Percentiles rank a stretch among this genome's conserved stretches.
These are phyloP conservation scores for Subacronicta megacephala DNA, from an alignment of 2,888 invertebrate species.

Conservation along the genomic window DNA sequence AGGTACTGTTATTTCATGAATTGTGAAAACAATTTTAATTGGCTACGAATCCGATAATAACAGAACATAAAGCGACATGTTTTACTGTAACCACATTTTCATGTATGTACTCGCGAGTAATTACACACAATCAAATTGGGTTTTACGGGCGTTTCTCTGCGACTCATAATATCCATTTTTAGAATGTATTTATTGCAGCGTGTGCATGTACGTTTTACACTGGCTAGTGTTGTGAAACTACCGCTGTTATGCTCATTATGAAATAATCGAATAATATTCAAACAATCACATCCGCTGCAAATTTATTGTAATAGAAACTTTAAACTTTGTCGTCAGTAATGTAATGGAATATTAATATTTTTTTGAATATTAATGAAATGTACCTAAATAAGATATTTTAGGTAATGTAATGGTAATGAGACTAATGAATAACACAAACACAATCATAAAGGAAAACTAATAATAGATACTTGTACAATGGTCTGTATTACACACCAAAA, in stretches of 20 bases:
- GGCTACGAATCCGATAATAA: constrained; percentile 18
- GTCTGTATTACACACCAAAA: too few relatives aligned
- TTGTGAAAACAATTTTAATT: constrained; percentile 33
- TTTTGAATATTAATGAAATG: too few relatives aligned
- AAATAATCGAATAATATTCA: constrained; percentile 34
- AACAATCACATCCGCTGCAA: constrained; percentile 42
- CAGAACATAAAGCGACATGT: constrained; percentile 3
- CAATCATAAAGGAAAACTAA: too few relatives aligned
- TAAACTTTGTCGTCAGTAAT: background rate
- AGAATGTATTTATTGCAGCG: constrained; percentile 45
- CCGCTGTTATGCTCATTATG: constrained; percentile 37
- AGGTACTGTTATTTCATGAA: constrained; percentile 14
- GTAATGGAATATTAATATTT: too few relatives aligned
- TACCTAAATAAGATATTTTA: too few relatives aligned
- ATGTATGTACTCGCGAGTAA: constrained; percentile 19
- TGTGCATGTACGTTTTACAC: constrained; percentile 12
- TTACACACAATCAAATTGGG: constrained; percentile 29
- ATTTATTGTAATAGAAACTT: constrained; percentile 17
- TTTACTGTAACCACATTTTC: constrained; percentile 2
- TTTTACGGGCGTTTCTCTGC: constrained; percentile 1
- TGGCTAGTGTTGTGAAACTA: constrained; percentile 38
- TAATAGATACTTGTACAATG: too few relatives aligned
- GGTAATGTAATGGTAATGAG: too few relatives aligned
- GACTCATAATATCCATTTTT: constrained; percentile 34
- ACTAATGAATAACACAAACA: background rate